phyloP scores from a whole-genome alignment of 2,113 vertebrate species.

The Fukomys damarensis region DNA sequence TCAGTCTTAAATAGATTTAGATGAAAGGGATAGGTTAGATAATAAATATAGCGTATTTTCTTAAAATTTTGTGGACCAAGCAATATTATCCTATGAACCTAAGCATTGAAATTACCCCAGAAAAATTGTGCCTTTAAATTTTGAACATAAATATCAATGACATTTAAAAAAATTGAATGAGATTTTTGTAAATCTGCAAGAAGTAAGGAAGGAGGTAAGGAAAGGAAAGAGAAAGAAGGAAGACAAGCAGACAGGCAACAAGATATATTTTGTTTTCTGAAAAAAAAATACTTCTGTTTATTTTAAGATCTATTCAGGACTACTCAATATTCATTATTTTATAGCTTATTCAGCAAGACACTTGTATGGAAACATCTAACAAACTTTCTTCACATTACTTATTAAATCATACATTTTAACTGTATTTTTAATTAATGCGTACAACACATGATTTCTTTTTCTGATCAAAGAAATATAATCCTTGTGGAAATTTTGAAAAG shows the following conservation, averaged over 20 bases:
- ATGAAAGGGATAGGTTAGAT: neutral
- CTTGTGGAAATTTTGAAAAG: neutral
- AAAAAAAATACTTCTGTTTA: neutral
- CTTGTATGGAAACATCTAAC: neutral
- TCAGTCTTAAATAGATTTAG: neutral
- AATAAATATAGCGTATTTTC: neutral
- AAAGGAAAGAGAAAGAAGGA: neutral
- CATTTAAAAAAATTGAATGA: neutral
- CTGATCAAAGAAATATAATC: neutral
- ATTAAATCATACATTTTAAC: neutral
- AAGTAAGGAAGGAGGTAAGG: neutral
- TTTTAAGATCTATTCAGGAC: neutral
- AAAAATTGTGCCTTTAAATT: neutral
- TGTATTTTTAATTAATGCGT: neutral
- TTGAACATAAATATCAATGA: neutral
- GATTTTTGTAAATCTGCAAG: neutral
- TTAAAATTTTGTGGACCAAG: neutral
- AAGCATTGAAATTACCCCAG: neutral
- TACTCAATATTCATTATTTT: neutral
- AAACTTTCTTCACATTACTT: neutral
- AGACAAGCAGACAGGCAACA: neutral
- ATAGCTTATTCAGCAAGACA: neutral
- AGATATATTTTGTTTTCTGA: neutral
- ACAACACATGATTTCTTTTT: neutral
- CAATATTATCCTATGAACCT: neutral